Evolutionary conservation across 2,113 vertebrate genomes (phyloP).

Genomic region (Nanorana parkeri): DNA sequence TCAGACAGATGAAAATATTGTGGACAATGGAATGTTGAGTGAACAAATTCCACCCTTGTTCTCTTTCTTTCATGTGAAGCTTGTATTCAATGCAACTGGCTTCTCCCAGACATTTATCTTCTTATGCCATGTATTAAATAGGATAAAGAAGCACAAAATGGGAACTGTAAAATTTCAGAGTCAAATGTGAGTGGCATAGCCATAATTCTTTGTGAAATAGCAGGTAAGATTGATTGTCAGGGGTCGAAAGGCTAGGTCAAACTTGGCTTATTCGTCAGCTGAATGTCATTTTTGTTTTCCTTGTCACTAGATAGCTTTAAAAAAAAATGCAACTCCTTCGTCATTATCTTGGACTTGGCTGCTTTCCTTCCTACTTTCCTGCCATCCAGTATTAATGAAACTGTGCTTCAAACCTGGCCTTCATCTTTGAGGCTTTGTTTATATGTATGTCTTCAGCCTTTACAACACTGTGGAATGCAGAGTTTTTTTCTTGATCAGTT

Average conservation of each 20-base stretch:
- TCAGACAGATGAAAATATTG: constrained; percentile 63
- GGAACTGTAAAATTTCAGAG: constrained; percentile 81
- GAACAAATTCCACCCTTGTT: constrained; percentile 66
- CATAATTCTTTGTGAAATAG: constrained; percentile 86
- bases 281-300: constrained; percentile 95
- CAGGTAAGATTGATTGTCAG: constrained; percentile 93
- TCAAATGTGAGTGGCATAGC: constrained; percentile 83
- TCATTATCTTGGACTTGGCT: constrained; percentile 82
- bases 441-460: constrained; percentile 62
- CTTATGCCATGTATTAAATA: constrained; percentile 65
- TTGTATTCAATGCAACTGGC: constrained; percentile 64
- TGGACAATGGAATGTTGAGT: constrained; percentile 66
- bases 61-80: constrained; percentile 53
- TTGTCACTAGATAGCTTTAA: constrained; percentile 81
- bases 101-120: constrained; percentile 65
- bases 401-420: constrained; percentile 77
- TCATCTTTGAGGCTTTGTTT: constrained; percentile 78
- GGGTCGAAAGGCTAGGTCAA: constrained; percentile 96
- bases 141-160: constrained; percentile 62
- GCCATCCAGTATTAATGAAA: constrained; percentile 86
- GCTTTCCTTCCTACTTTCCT: constrained; percentile 82
- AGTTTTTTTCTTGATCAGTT: constrained; percentile 10
- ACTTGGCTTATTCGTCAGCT: constrained; percentile 87
- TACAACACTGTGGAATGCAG: constrained; percentile 61
- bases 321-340: constrained; percentile 79